These are phyloP conservation scores for Eumeta japonica DNA, from an alignment of 1,140 invertebrate genomes.

Conservation along the genomic window DNA sequence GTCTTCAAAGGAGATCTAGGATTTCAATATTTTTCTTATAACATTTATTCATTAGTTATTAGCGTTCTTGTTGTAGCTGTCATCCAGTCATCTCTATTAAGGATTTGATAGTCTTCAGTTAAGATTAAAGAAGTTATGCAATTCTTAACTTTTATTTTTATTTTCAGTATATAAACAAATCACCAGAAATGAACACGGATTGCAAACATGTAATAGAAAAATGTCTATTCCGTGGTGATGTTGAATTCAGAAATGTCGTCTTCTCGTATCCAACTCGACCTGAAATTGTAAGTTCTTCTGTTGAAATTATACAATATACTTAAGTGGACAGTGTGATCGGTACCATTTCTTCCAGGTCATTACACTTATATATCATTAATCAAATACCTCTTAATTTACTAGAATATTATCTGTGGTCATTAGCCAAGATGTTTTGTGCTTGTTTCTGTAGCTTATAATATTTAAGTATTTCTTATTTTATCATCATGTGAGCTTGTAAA, in stretches of 20 bases:
- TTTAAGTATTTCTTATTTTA: too few relatives aligned
- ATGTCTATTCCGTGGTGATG: conserved; percentile 75
- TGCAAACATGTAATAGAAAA: conserved; percentile 74
- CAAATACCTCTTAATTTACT: background rate
- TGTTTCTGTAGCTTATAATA: too few relatives aligned
- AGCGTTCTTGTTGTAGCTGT: too few relatives aligned
- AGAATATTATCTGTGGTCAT: background rate
- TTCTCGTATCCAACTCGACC: conserved; percentile 88
- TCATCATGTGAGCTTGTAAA: too few relatives aligned
- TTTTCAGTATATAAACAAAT: conserved; percentile 76
- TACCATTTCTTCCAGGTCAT: background rate
- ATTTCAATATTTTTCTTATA: too few relatives aligned
- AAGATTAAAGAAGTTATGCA: too few relatives aligned
- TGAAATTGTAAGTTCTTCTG: conserved; percentile 64
- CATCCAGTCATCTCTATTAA: too few relatives aligned
- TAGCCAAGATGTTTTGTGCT: too few relatives aligned
- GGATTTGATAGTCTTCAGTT: too few relatives aligned
- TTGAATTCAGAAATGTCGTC: conserved; percentile 80
- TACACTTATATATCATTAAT: conserved; percentile 3
- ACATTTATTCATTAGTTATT: too few relatives aligned
- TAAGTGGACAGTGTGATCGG: background rate
- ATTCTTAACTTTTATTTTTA: conserved; percentile 14
- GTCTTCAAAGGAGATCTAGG: background rate
- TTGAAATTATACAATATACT: conserved; percentile 6
- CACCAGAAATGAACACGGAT: conserved; percentile 68